Percentiles rank a stretch among this genome's conserved stretches.
phyloP scores from a whole-genome alignment of 2,797 vertebrate genomes.

The Numenius phaeopus region DNA sequence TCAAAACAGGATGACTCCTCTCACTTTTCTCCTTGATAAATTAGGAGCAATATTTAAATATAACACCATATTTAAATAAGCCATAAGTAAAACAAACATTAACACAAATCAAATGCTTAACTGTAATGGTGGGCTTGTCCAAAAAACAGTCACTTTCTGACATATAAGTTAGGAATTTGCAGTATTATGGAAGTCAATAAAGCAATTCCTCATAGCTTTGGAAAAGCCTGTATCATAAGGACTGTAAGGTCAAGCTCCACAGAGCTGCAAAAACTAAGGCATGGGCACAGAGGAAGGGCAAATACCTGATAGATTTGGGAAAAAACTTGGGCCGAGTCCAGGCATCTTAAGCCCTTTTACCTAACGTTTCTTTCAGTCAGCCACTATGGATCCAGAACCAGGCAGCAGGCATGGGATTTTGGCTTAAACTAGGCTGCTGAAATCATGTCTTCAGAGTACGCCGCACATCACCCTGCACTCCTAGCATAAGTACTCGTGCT shows the following conservation, averaged over 20 bases:
- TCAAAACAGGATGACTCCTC: neutral
- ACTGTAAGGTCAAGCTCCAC: neutral
- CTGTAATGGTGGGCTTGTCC: neutral
- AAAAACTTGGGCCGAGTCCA: neutral
- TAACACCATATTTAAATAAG: neutral
- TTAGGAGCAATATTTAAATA: neutral
- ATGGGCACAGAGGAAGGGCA: neutral
- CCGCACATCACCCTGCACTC: neutral
- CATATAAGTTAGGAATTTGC: neutral
- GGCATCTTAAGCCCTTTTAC: neutral
- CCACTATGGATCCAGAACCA: neutral
- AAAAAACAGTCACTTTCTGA: neutral
- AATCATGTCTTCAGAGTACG: neutral
- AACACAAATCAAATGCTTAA: neutral
- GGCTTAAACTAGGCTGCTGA: neutral
- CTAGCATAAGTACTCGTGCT: neutral
- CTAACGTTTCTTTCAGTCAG: neutral
- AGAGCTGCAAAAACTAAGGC: neutral
- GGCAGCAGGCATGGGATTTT: neutral
- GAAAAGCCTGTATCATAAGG: neutral
- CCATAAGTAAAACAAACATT: neutral
- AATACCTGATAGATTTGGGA: neutral
- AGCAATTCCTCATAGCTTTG: neutral
- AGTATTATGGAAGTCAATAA: neutral
- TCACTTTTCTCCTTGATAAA: neutral